Conservation (phyloP, 2,113 vertebrate species). For the Cyprichromis sp. region DNA sequence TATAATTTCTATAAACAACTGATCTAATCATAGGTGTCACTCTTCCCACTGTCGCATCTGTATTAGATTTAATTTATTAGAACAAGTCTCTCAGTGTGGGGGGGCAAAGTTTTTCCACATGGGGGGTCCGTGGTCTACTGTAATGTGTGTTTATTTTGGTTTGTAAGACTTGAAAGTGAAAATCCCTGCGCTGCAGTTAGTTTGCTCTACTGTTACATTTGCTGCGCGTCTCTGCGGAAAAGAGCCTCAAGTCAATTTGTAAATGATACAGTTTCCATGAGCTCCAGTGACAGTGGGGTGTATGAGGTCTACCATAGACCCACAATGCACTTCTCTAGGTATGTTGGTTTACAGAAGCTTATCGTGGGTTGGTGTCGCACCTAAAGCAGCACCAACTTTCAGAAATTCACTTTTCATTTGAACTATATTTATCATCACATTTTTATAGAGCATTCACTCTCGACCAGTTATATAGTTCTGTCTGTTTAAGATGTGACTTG, state of each 20-base stretch:
- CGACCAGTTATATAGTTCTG: rapidly evolving
- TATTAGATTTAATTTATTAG: conserved; percentile 13
- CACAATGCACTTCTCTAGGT: background rate
- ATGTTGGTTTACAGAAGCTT: background rate
- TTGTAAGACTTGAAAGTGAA: conserved; percentile 45
- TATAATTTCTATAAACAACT: conserved; percentile 6
- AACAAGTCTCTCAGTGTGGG: background rate
- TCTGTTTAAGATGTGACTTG: background rate
- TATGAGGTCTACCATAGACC: background rate
- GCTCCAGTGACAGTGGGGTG: background rate
- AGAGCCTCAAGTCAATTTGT: conserved; percentile 22
- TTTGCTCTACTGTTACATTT: conserved; percentile 41
- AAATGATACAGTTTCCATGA: conserved; percentile 5
- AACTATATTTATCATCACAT: background rate
- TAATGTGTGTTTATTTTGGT: conserved; percentile 51
- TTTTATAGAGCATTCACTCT: background rate
- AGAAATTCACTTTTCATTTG: background rate
- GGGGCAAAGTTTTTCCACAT: background rate
- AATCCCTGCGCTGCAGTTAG: conserved; percentile 34
- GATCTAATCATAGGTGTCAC: background rate
- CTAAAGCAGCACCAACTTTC: background rate
- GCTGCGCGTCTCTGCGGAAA: conserved; percentile 8
- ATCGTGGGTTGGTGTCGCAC: background rate
- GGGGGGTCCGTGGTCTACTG: conserved; percentile 32
- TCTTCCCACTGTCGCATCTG: background rate